phyloP scores from a whole-genome alignment of 1,140 invertebrate genomes.

The Leptonema lineaticorne region DNA sequence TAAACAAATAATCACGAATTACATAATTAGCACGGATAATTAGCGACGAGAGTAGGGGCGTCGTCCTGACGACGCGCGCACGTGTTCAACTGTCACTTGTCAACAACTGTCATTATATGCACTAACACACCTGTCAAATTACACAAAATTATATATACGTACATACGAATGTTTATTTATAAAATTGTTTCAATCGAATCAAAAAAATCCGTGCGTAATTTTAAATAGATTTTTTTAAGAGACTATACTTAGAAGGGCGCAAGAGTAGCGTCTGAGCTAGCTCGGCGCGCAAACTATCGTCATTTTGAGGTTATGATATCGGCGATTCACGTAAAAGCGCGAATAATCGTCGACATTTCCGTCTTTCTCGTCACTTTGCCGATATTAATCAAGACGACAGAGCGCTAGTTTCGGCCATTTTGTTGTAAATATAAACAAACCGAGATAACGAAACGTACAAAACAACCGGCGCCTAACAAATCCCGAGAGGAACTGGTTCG shows the following conservation, averaged over 20 bases:
- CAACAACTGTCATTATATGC: conserved; percentile 8
- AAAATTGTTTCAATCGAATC: background rate
- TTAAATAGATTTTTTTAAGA: no score
- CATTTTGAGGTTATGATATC: conserved; percentile 14
- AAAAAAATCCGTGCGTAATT: no score
- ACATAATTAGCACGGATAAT: conserved; percentile 2
- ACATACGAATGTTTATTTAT: no score
- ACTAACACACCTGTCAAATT: no score
- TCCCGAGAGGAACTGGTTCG: conserved; percentile 26
- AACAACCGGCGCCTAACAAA: no score
- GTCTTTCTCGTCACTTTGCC: background rate
- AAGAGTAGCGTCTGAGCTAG: no score
- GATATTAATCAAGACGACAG: background rate
- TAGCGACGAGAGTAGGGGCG: background rate
- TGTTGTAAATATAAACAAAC: conserved; percentile 37
- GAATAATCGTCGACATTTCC: background rate
- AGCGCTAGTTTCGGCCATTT: background rate
- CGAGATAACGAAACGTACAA: conserved; percentile 1
- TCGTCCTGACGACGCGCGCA: background rate
- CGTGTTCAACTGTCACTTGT: conserved; percentile 11
- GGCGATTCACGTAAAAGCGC: background rate
- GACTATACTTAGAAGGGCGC: no score
- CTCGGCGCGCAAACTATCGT: background rate
- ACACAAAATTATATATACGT: no score
- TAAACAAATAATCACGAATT: background rate